phyloP scores from a whole-genome alignment of 2,797 vertebrate species.

The Danio jaintianensis region DNA sequence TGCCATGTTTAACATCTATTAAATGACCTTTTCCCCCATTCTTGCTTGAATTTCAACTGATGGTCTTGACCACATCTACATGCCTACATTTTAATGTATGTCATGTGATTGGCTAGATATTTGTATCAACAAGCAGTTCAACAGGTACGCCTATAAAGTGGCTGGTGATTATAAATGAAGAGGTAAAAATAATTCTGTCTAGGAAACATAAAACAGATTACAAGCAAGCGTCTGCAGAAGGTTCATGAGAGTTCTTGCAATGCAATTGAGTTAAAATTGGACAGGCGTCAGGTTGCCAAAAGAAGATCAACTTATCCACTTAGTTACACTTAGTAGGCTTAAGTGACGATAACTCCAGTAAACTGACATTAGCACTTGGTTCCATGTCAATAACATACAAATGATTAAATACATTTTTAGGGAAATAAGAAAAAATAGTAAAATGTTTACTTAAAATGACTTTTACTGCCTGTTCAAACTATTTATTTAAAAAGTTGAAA shows the following conservation, averaged over 20 bases:
- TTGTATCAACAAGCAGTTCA: not conserved
- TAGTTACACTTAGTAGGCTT: not conserved
- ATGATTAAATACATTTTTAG: not conserved
- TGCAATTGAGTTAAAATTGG: not conserved
- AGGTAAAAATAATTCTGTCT: not conserved
- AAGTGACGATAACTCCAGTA: not conserved
- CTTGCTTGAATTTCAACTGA: too few relatives aligned
- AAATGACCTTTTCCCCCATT: too few relatives aligned
- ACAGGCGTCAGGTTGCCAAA: slow-evolving; percentile 1
- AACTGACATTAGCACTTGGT: not conserved
- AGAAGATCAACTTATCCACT: not conserved
- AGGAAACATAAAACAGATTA: not conserved
- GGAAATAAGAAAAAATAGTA: not conserved
- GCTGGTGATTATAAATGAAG: not conserved
- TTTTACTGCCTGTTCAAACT: too few relatives aligned
- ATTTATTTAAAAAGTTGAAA: too few relatives aligned
- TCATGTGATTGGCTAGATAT: not conserved
- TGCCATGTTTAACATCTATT: too few relatives aligned
- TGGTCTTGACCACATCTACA: too few relatives aligned
- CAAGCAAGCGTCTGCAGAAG: not conserved
- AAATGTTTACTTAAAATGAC: not conserved
- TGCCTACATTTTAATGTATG: too few relatives aligned
- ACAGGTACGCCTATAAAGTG: not conserved
- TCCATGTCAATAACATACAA: not conserved
- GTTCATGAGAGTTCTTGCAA: not conserved